phyloP scores from a whole-genome alignment of 2,888 invertebrate species.

The Cylindroiulus punctatus region DNA sequence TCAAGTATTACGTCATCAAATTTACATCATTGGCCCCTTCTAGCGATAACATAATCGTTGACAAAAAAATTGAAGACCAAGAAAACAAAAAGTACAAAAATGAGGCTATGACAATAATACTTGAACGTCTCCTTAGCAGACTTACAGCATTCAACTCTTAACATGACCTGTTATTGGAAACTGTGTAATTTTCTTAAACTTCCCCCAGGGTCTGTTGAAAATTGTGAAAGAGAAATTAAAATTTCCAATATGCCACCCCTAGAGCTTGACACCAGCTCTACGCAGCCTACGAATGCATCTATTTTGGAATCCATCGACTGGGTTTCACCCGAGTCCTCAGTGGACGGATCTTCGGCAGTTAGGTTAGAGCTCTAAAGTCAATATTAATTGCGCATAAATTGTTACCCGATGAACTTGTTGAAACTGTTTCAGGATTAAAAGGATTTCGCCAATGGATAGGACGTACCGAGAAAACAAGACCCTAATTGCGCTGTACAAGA shows the following conservation, averaged over 20 bases:
- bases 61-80: no score
- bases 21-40: no score
- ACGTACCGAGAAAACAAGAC: conserved; percentile 56
- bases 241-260: not conserved
- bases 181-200: no score
- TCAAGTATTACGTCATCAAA: no score
- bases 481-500: conserved; percentile 55
- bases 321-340: conserved; percentile 35
- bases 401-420: not conserved
- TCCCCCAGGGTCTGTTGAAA: not conserved
- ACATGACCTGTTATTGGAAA: no score
- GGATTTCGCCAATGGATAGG: conserved; percentile 56
- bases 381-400: not conserved
- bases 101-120: no score
- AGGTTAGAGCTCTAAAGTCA: not conserved
- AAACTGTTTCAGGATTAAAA: conserved; percentile 27
- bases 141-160: no score
- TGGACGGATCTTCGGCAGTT: not conserved
- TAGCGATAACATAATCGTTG: no score
- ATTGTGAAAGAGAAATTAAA: not conserved
- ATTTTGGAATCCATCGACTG: conserved; percentile 52
- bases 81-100: no score
- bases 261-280: not conserved
- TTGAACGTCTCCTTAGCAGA: no score
- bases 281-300: not conserved